These are phyloP conservation scores for Palythoa caribaeorum DNA, from an alignment of 92 coral and sea anemone genomes.

Conservation along the genomic window DNA sequence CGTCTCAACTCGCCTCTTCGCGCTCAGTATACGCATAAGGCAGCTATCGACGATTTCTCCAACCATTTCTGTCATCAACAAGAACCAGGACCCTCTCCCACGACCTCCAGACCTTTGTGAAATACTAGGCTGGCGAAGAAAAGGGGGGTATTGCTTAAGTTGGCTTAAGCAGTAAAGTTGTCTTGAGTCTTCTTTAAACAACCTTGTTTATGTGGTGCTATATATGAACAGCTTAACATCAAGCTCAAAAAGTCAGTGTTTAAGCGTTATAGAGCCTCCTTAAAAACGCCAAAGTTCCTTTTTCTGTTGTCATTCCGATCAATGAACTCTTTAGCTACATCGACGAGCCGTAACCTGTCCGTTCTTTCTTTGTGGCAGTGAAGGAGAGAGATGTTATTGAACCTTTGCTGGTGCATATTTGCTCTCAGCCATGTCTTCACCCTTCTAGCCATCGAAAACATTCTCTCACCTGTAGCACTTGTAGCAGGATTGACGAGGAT, in stretches of 20 bases:
- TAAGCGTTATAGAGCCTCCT: slow-evolving; percentile 44
- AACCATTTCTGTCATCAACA: too few relatives aligned
- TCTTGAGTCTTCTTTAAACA: too few relatives aligned
- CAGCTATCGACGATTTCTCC: too few relatives aligned
- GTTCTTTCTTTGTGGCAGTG: slow-evolving; percentile 65
- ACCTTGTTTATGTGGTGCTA: too few relatives aligned
- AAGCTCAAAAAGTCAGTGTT: slow-evolving; percentile 26
- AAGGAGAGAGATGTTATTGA: slow-evolving; percentile 61
- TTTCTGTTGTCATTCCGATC: slow-evolving; percentile 63
- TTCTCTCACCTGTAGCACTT: slow-evolving; percentile 67
- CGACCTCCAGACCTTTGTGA: slow-evolving; percentile 6
- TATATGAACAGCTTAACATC: slow-evolving; percentile 25
- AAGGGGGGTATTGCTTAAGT: too few relatives aligned
- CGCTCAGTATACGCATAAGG: too few relatives aligned
- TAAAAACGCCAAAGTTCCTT: slow-evolving; percentile 55
- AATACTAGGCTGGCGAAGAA: neutral
- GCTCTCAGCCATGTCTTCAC: slow-evolving; percentile 69
- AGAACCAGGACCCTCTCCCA: too few relatives aligned
- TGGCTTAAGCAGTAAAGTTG: too few relatives aligned
- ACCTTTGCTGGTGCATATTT: slow-evolving; percentile 59
- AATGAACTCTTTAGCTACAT: slow-evolving; percentile 55
- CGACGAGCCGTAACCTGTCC: slow-evolving; percentile 44
- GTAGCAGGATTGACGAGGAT: slow-evolving; percentile 68
- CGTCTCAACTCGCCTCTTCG: neutral
- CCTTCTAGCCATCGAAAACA: slow-evolving; percentile 75